Percentiles rank a stretch among this genome's conserved stretches.
Evolutionary conservation across 2,888 invertebrate genomes (phyloP).

Genomic region (Bedellia somnulentella): DNA sequence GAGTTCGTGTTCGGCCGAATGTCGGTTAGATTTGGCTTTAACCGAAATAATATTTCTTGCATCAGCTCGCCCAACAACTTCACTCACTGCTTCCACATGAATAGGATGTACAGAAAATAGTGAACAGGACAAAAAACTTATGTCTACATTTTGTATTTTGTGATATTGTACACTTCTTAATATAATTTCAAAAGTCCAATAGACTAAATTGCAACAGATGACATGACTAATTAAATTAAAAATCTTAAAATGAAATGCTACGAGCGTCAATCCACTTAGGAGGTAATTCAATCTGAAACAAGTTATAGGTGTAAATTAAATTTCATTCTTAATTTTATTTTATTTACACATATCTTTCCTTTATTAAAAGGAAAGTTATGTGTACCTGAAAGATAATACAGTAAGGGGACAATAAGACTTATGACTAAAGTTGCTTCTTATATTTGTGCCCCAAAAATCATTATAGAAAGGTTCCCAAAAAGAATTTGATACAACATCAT

Average conservation of each 20-base stretch:
- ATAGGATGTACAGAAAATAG: conserved; percentile 91
- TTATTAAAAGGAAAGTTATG: not conserved
- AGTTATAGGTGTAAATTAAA: conserved; percentile 7
- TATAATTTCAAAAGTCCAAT: conserved; percentile 21
- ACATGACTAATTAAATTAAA: conserved; percentile 77
- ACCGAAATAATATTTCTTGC: too few species aligned
- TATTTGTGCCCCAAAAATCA: conserved; percentile 94
- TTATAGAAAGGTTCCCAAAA: conserved; percentile 68
- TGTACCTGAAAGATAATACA: conserved; percentile 78
- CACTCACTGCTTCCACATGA: conserved; percentile 91
- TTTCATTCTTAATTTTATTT: not conserved
- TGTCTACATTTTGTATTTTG: conserved; percentile 19
- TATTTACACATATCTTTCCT: not conserved
- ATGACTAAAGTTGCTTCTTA: conserved; percentile 81
- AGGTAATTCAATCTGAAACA: conserved; percentile 67
- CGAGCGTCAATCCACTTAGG: conserved; percentile 58
- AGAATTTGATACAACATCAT: conserved; percentile 71
- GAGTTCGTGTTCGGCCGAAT: too few species aligned
- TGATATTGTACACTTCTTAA: conserved; percentile 11
- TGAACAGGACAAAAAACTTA: conserved; percentile 67
- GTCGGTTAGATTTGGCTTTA: too few species aligned
- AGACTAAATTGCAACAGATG: conserved; percentile 36
- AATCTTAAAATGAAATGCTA: conserved; percentile 69
- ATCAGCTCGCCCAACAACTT: conserved; percentile 92
- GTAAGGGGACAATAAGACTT: conserved; percentile 95